A percentile compares a stretch with the other conserved stretches of the same genome.
phyloP scores from a whole-genome alignment of 2,113 vertebrate species.

The Corydoras maculifer region DNA sequence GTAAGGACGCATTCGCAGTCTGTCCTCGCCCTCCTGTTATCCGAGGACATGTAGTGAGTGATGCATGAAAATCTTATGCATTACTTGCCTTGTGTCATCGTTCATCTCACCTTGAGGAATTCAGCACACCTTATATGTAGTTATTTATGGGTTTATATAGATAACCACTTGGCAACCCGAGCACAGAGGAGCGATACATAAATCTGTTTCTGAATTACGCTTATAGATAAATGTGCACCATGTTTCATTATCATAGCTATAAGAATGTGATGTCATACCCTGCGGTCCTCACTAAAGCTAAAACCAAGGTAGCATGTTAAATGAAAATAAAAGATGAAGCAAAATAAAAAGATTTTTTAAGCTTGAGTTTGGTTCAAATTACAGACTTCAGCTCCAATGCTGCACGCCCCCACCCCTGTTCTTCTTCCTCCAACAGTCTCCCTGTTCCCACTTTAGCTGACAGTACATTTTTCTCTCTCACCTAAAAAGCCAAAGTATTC shows the following conservation, averaged over 20 bases:
- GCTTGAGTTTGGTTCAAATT: conserved; percentile 31
- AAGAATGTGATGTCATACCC: conserved; percentile 45
- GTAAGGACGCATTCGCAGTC: conserved; percentile 43
- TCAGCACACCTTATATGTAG: conserved; percentile 18
- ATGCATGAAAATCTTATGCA: conserved; percentile 27
- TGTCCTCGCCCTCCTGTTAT: conserved; percentile 41
- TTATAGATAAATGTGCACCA: conserved; percentile 34
- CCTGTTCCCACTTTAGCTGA: conserved; percentile 44
- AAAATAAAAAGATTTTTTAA: neutral
- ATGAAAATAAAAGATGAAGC: conserved; percentile 22
- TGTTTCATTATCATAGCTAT: conserved; percentile 41
- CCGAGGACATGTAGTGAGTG: conserved; percentile 28
- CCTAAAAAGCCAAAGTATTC: conserved; percentile 30
- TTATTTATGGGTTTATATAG: conserved; percentile 11
- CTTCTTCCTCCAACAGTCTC: conserved; percentile 15
- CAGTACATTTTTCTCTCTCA: conserved; percentile 33
- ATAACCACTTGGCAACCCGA: conserved; percentile 23
- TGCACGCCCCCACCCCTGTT: conserved; percentile 29
- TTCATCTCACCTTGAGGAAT: conserved; percentile 23
- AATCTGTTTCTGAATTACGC: conserved; percentile 16
- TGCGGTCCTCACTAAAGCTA: conserved; percentile 53
- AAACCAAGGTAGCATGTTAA: conserved; percentile 60
- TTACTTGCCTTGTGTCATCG: conserved; percentile 33
- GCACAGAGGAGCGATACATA: conserved; percentile 27
- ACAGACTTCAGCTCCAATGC: conserved; percentile 35